These are phyloP conservation scores for Azemiops feae DNA, from an alignment of 2,113 vertebrate genomes.

Conservation along the genomic window DNA sequence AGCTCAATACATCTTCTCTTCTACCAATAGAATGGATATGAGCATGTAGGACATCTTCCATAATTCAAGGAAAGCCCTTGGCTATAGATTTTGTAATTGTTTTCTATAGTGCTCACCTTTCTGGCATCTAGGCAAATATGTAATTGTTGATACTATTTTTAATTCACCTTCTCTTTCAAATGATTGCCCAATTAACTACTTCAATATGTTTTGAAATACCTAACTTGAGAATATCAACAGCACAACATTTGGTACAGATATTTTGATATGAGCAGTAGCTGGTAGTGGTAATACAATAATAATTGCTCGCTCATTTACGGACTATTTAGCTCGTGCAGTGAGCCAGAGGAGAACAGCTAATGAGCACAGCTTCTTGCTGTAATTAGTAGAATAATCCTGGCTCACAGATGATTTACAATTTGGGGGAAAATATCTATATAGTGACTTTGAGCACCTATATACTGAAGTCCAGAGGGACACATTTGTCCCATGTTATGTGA, in stretches of 20 bases:
- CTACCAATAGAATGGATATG: background rate
- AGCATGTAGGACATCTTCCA: conserved; percentile 17
- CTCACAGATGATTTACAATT: conserved; percentile 88
- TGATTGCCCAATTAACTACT: conserved; percentile 83
- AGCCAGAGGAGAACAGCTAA: conserved; percentile 93
- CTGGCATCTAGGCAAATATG: conserved; percentile 61
- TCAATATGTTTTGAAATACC: conserved; percentile 80
- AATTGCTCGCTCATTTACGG: conserved; percentile 92
- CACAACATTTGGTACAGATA: conserved; percentile 85
- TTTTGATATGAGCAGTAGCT: conserved; percentile 79
- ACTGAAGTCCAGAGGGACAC: conserved; percentile 68
- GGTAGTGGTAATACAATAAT: conserved; percentile 85
- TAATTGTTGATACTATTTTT: conserved; percentile 67
- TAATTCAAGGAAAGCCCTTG: conserved; percentile 28
- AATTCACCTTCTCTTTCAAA: conserved; percentile 66
- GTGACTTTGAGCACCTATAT: conserved; percentile 71
- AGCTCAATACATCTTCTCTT: conserved; percentile 5
- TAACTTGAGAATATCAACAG: conserved; percentile 82
- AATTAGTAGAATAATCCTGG: conserved; percentile 88
- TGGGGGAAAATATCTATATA: conserved; percentile 68
- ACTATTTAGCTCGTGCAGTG: conserved; percentile 91
- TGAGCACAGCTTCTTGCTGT: conserved; percentile 93
- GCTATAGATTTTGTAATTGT: conserved; percentile 51
- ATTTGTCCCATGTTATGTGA: conserved; percentile 51
- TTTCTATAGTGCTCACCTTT: conserved; percentile 62